Evolutionary conservation across 2,888 invertebrate species (phyloP).

Genomic region (Syritta pipiens): DNA sequence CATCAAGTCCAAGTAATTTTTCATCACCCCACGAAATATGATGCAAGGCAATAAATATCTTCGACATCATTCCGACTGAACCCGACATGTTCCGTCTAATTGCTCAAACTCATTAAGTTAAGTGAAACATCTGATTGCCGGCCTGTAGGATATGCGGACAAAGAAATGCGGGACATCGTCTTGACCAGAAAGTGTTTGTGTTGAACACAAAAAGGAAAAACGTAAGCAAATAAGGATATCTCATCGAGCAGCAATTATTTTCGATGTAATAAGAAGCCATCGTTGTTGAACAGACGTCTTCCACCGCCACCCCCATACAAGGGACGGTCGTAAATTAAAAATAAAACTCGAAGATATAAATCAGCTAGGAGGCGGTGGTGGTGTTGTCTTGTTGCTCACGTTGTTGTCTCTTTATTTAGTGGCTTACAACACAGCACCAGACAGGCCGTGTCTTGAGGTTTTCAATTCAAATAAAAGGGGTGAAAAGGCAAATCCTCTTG

Average conservation of each 20-base stretch:
- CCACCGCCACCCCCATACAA: neutral
- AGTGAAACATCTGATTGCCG: slow-evolving; percentile 64
- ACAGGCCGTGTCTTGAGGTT: slow-evolving; percentile 62
- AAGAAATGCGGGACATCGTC: neutral
- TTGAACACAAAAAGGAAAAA: slow-evolving; percentile 35
- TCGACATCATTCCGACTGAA: slow-evolving; percentile 31
- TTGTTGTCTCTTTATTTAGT: slow-evolving; percentile 67
- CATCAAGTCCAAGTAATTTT: slow-evolving; percentile 33
- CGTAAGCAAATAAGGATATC: slow-evolving; percentile 31
- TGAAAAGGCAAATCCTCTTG: slow-evolving; percentile 64
- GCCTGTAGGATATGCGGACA: neutral
- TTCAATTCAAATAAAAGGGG: slow-evolving; percentile 69
- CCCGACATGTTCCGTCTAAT: slow-evolving; percentile 66
- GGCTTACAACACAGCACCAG: slow-evolving; percentile 31
- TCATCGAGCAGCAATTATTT: slow-evolving; percentile 55
- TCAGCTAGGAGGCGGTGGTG: slow-evolving; percentile 42
- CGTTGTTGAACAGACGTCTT: slow-evolving; percentile 1
- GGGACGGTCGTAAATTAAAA: slow-evolving; percentile 60
- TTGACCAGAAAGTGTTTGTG: slow-evolving; percentile 43
- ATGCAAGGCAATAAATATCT: slow-evolving; percentile 63
- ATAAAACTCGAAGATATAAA: slow-evolving; percentile 58
- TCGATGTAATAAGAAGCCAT: slow-evolving; percentile 26
- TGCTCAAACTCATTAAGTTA: slow-evolving; percentile 69
- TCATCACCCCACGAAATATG: slow-evolving; percentile 64
- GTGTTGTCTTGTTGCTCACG: slow-evolving; percentile 48